Evolutionary conservation across 2,797 vertebrate genomes (phyloP), one percentile per base, ranked within the genome.

Genomic region (Coregonus suidteri): DNA sequence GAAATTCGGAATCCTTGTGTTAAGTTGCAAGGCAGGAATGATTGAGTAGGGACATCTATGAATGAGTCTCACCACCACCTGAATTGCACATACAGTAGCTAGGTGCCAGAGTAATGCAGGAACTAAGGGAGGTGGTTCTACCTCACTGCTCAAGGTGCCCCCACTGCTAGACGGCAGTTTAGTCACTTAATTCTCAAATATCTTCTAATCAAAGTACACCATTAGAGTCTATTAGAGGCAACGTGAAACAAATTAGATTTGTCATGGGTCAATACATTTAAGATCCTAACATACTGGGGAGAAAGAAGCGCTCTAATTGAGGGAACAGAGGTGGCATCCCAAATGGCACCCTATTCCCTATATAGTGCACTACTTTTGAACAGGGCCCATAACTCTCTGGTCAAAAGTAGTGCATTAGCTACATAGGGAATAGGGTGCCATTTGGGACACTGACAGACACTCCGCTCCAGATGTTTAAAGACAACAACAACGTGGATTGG

Each of bases 181-280:
- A 82, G 71, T 35, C 78, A 77, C 80, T 77, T 87, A 16, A 84
- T 84, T 84, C 80, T 82, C 81, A 78, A 84, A 85, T 88, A 87
- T 87, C 85, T 85, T 77, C 82, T 74, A 82, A 81, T 82, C 78
- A 83, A 84, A 86, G 62, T 52, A 75, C 69, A 62, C 62, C 35
- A 74, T 74, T 73, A 74, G 56, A 35, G 68, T 56, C 47, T n/a
- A 65, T 56, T 20, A 59, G 75, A 54, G 53, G 53, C 71, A 9
- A 41, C 79, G 80, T 80, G 81, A 83, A 79, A 79, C 35, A 72
- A 84, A 81, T 81, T 72, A 68, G 75, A 80, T 85, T 84, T 73
- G 80, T 85, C 76, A 59, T 71, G 74, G 79, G 86, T 86, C 85
- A 86, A 69, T 31, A 47, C 77, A 76, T 79, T 75, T 71, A 72